A percentile compares a stretch with the other conserved stretches of the same genome.
Conservation (phyloP, 2,113 vertebrate genomes). For the Tachysurus fulvidraco region DNA sequence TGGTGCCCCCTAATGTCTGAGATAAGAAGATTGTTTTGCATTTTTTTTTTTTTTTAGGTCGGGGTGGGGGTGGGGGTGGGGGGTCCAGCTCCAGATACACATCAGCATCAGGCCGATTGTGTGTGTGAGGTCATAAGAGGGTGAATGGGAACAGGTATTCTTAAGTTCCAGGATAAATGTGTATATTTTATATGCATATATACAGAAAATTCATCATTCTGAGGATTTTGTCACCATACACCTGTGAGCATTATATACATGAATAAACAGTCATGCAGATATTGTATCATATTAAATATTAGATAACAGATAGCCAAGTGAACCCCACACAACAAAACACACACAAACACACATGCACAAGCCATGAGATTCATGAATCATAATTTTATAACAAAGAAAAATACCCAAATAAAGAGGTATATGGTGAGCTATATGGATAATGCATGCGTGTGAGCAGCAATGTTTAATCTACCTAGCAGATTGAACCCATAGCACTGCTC, state of each 20-base stretch:
- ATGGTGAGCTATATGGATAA: neutral
- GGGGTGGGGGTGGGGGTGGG: neutral
- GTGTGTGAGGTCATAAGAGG: neutral
- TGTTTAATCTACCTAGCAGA: constrained; percentile 15
- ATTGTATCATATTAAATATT: neutral
- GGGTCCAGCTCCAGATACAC: neutral
- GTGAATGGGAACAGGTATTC: too few relatives aligned
- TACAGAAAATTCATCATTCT: neutral
- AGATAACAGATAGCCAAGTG: neutral
- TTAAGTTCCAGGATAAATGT: neutral
- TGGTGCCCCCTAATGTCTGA: constrained; percentile 49
- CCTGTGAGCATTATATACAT: neutral
- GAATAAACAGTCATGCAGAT: neutral
- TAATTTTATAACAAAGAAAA: neutral
- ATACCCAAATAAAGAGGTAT: neutral
- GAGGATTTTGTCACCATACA: neutral
- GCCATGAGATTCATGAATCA: neutral
- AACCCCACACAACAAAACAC: neutral
- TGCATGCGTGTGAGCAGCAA: neutral
- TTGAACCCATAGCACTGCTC: neutral
- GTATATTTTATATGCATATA: too few relatives aligned
- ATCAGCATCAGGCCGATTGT: neutral
- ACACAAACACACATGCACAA: neutral
- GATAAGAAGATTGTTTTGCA: neutral
- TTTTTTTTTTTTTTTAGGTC: neutral